Percentiles rank a stretch among this genome's conserved stretches.
phyloP scores from a whole-genome alignment of 2,797 vertebrate species.

The Rhabdophis nuchalis region DNA sequence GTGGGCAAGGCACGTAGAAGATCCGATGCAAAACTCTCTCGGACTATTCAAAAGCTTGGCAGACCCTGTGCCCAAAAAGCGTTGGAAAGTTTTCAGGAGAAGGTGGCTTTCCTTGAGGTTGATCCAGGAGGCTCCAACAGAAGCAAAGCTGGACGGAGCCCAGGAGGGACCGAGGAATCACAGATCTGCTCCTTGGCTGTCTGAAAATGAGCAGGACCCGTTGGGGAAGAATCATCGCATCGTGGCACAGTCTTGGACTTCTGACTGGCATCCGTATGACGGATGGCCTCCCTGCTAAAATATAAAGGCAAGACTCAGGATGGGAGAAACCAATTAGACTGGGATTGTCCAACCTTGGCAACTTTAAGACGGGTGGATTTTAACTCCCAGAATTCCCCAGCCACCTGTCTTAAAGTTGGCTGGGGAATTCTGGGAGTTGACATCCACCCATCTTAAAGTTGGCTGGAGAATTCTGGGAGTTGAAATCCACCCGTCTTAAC shows the following conservation, averaged over 20 bases:
- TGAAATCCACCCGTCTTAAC: not conserved
- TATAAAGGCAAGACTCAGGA: not conserved
- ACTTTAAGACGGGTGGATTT: too few relatives aligned
- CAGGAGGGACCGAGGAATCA: not conserved
- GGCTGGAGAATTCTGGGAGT: not conserved
- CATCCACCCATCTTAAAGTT: not conserved
- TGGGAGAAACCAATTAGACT: not conserved
- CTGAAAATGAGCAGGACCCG: not conserved
- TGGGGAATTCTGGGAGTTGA: not conserved
- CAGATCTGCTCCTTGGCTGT: not conserved
- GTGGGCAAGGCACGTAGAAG: not conserved
- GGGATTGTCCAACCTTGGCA: not conserved
- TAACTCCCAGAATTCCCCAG: too few relatives aligned
- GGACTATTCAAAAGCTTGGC: too few relatives aligned
- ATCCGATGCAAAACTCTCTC: not conserved
- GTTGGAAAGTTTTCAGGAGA: not conserved
- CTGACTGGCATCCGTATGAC: slow-evolving; percentile 43
- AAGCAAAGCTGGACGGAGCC: not conserved
- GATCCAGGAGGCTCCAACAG: not conserved
- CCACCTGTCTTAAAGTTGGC: too few relatives aligned
- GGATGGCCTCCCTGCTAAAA: slow-evolving; percentile 53
- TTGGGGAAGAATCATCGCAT: slow-evolving; percentile 9
- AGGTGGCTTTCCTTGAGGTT: not conserved
- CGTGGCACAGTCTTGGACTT: slow-evolving; percentile 22
- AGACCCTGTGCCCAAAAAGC: not conserved